Evolutionary conservation across 1,140 invertebrate genomes (phyloP), one percentile per base, ranked within the genome.

Genomic region (Oncopodura yosiiana): DNA sequence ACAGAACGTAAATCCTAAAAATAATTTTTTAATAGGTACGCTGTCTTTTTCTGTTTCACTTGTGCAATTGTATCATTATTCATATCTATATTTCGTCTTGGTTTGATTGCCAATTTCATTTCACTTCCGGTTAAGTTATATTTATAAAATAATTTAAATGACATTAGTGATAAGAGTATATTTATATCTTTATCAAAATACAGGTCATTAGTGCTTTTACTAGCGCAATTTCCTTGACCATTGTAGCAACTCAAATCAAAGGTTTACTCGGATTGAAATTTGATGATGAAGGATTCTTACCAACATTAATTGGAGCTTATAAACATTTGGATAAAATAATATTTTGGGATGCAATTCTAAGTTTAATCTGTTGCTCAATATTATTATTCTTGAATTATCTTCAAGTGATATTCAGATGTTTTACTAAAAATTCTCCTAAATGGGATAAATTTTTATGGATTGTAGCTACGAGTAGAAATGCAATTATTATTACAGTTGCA

Each of bases 71-170:
- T n/a, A n/a, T n/a, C n/a, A n/a, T n/a, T n/a, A n/a, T n/a, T n/a
- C n/a, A n/a, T n/a, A n/a, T n/a, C n/a, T n/a, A n/a, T n/a, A n/a
- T 16, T n/a, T 24, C 21, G 3, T 12, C 3, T 23, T 90, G 88
- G 92, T 63, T 91, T 95, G 57, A 74, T 95, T 19, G 84, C 95
- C 43, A 89, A 93, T 70, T 96, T 94, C 69, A 94, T 96, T 66
- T 93, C 87, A 26, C 81, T 87, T 39, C 89, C 92, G 3, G 91
- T 95, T 11, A 92, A 91, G 0, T 94, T 66, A 94, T 90, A 0
- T 90, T 88, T 21, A 90, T 91, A n/a, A 14, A 9, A 45, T 19
- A 6, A 8, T 14, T 14, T 45, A 24, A 45, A 8, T 9, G 21
- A 21, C 6, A 24, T 12, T 45, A 11, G 23, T 26, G n/a, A n/a